Percentiles rank a stretch among this genome's conserved stretches.
These are phyloP conservation scores for Erethizon dorsatum DNA, from an alignment of 2,797 vertebrate species.

Conservation along the genomic window DNA sequence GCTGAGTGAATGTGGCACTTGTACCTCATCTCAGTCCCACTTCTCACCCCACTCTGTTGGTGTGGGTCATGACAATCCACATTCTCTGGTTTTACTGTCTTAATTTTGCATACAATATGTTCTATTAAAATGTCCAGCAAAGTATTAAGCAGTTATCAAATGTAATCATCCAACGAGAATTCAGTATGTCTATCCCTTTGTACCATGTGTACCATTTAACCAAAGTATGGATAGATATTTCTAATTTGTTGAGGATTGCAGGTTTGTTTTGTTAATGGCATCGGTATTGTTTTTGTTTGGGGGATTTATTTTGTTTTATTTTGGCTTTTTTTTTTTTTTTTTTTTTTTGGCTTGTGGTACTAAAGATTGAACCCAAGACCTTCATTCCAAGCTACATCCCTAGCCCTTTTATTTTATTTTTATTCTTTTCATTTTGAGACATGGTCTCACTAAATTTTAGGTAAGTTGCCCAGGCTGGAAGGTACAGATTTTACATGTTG, in stretches of 20 bases:
- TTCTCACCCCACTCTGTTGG: not conserved
- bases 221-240: not conserved
- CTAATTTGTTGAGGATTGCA: not conserved
- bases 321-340: not conserved
- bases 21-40: rapidly evolving
- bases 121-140: constrained; percentile 5
- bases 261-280: not conserved
- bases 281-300: not conserved
- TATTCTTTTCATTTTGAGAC: not conserved
- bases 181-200: not conserved
- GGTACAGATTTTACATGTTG: not conserved
- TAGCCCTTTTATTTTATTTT: not conserved
- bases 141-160: not conserved
- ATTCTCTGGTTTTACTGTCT: not conserved
- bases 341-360: not conserved
- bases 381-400: not conserved
- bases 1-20: rapidly evolving
- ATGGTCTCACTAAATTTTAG: not conserved
- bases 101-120: not conserved
- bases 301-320: not conserved
- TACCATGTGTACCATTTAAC: not conserved
- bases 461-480: not conserved
- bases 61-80: not conserved
- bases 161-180: not conserved
- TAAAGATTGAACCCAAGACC: not conserved